Percentiles rank a stretch among this genome's conserved stretches.
phyloP scores from a whole-genome alignment of 37 sponge, comb jelly and placozoan genomes.

The Ianthella basta region DNA sequence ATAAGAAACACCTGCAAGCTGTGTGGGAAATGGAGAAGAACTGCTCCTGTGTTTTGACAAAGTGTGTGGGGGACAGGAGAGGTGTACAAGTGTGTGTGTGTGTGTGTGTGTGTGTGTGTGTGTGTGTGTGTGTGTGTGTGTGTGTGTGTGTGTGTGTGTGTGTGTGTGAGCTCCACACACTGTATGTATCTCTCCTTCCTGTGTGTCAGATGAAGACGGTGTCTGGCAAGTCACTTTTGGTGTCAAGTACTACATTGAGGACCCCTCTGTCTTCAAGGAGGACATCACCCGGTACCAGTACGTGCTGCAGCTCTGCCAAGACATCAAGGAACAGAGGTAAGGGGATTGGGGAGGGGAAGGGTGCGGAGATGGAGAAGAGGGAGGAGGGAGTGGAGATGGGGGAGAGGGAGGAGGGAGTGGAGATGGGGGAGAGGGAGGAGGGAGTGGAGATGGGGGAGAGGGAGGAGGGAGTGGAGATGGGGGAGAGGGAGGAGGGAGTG shows the following conservation, averaged over 20 bases:
- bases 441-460: no score
- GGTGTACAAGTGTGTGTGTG: no score
- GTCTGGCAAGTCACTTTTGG: slow-evolving; percentile 17
- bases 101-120: no score
- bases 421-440: slow-evolving; percentile 35
- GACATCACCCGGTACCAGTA: slow-evolving; percentile 39
- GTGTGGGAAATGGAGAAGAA: no score
- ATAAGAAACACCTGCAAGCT: no score
- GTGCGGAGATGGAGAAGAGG: slow-evolving; percentile 26
- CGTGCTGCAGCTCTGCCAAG: slow-evolving; percentile 27
- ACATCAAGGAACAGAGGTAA: slow-evolving; percentile 36
- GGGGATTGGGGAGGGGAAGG: background rate
- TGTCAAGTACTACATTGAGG: slow-evolving; percentile 34
- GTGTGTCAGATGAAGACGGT: slow-evolving; percentile 23
- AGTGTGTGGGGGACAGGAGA: no score
- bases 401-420: slow-evolving; percentile 46
- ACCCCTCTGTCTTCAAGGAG: slow-evolving; percentile 9
- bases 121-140: background rate
- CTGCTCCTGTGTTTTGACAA: no score
- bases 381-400: slow-evolving; percentile 11
- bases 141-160: background rate
- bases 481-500: no score
- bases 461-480: no score
- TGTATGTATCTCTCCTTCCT: no score
- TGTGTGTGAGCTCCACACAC: no score